phyloP scores from a whole-genome alignment of 1,140 invertebrate genomes.

The Diachasma alloeum region DNA sequence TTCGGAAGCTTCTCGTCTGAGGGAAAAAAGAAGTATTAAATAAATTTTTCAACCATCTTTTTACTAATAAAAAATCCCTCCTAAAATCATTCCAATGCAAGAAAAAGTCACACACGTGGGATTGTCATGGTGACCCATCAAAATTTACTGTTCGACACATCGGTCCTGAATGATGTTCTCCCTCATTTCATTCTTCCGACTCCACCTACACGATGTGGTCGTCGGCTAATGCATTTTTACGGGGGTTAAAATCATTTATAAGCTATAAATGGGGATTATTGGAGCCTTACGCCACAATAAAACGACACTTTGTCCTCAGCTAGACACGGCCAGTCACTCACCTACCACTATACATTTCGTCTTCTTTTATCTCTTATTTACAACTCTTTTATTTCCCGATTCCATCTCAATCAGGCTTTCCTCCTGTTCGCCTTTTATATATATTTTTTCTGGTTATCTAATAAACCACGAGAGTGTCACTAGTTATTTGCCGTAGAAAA shows the following conservation, averaged over 20 bases:
- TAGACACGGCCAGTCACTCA: conserved; percentile 60
- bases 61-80: not conserved
- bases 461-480: not conserved
- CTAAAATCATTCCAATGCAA: not conserved
- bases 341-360: conserved; percentile 12
- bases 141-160: conserved; percentile 13
- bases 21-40: too few relatives aligned
- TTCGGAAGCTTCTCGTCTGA: too few relatives aligned
- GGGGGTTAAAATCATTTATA: conserved; percentile 66
- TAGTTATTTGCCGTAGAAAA: conserved; percentile 6
- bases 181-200: not conserved
- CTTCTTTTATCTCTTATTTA: conserved; percentile 65
- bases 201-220: not conserved
- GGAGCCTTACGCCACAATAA: conserved; percentile 59
- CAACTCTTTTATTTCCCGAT: conserved; percentile 65
- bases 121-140: not conserved
- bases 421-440: conserved; percentile 29
- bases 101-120: not conserved
- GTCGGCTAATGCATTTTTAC: conserved; percentile 59
- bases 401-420: conserved; percentile 62
- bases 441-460: conserved; percentile 4
- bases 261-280: conserved; percentile 66
- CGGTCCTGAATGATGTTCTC: not conserved
- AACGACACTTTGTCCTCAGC: conserved; percentile 55
- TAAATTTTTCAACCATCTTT: not conserved